These are phyloP conservation scores for Odontomachus brunneus DNA, from an alignment of 1,140 invertebrate species.

Conservation along the genomic window DNA sequence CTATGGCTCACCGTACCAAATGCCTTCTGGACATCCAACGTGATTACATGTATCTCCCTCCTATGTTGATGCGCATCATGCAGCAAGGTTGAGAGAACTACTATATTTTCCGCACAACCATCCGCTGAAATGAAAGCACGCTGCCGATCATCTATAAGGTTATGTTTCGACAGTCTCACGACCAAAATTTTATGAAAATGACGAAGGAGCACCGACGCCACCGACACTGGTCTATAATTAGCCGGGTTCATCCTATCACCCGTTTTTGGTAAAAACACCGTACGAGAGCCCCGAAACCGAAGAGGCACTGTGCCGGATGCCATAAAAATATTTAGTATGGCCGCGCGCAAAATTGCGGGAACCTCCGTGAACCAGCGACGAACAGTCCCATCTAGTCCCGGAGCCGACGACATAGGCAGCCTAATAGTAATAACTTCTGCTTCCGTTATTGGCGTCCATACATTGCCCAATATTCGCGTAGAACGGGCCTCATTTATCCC, in stretches of 20 bases:
- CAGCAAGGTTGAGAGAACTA: too few relatives aligned
- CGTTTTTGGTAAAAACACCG: constrained; percentile 72
- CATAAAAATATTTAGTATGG: constrained; percentile 63
- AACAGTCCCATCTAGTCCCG: constrained; percentile 32
- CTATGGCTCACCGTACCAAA: too few relatives aligned
- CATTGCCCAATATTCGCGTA: background rate
- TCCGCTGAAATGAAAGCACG: constrained; percentile 51
- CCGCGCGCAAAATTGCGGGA: constrained; percentile 23
- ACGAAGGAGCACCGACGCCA: constrained; percentile 79
- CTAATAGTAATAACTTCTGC: background rate
- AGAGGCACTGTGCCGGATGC: constrained; percentile 17
- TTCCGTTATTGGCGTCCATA: constrained; percentile 22
- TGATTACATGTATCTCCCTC: too few relatives aligned
- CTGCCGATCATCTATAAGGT: constrained; percentile 51
- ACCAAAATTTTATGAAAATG: constrained; percentile 72
- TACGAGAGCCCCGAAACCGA: constrained; percentile 32
- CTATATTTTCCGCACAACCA: constrained; percentile 51
- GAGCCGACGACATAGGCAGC: background rate
- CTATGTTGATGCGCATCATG: too few relatives aligned
- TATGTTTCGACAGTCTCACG: background rate
- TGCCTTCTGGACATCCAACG: too few relatives aligned
- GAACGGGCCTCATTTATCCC: background rate
- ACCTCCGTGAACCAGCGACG: constrained; percentile 38
- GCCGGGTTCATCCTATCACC: constrained; percentile 56
- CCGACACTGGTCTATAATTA: constrained; percentile 81